Evolutionary conservation across 2,888 invertebrate genomes (phyloP), one percentile per base, ranked within the genome.

Genomic region (Galerucella calmariensis): DNA sequence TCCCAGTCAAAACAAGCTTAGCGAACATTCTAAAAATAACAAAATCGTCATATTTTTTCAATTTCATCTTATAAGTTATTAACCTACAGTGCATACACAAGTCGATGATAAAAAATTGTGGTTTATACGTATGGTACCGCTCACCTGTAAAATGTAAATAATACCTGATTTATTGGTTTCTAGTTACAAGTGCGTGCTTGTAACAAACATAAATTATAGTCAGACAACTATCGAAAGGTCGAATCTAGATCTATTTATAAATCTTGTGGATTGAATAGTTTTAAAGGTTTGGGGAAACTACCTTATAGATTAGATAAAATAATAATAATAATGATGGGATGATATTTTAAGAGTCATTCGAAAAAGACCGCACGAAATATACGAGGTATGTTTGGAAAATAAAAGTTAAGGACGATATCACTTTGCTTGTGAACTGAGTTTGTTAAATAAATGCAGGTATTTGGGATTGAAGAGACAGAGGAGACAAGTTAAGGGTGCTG

Each of bases 71-170:
- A 69, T 16, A 63, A 69, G 63, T 69, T 69, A 69, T 62, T 69
- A 62, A 62, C 51, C 62, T 62, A 69, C 48, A 61, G 9, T 48
- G 61, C 62, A 61, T 62, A n/a, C 16, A n/a, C 14, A 9, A 58
- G 44, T 59, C 35, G 44, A 61, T 56, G 46, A 62, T 63, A 62
- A 69, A 53, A 35, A 35, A 35, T 5, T 69, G 44, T 48, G 61
- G 46, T 69, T 48, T 63, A 53, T 69, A 69, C 51, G 62, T 63
- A 69, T 69, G 69, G 69, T 69, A 69, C 62, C 69, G 63, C 63
- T 69, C 69, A 69, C 69, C 69, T 69, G 69, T 69, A 46, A 69
- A 59, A 63, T 69, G 69, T 69, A 69, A 69, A 69, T 69, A 69
- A 69, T 69, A 69, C 62, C 62, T 69, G 69, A 69, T 69, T 69